Evolutionary conservation across 2,113 vertebrate genomes (phyloP), one percentile per base, ranked within the genome.

Genomic region (Catagonus wagneri): DNA sequence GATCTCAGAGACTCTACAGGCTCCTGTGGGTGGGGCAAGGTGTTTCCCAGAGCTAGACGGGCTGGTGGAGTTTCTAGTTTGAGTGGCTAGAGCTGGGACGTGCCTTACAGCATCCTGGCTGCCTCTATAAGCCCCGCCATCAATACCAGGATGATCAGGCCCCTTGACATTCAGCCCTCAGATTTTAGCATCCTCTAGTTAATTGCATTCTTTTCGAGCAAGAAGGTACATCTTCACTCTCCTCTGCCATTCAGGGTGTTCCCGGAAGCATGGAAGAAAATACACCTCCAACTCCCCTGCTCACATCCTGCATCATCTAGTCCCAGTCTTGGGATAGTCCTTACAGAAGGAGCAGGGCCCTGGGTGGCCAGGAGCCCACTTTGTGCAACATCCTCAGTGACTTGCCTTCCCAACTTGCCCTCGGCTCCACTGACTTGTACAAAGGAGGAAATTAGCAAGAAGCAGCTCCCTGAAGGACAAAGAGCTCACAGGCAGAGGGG

Each of bases 311-410:
- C 13, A 4, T 66, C 7, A 0, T 60, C 5, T 22, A 32, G 27
- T 9, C 20, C 0, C 1, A 60, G 23, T 13, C 50, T n/a, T 2
- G 16, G 66, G 12, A 52, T 6, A 2, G 2, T 60, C 75, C 61
- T 13, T 13, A 1, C 36, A 14, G 71, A 6, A 65, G 58, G 1
- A 7, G 23, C 5, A 10, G 39, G 39, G 32, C 34, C 11, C 3
- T 34, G 15, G 3, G 0, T 36, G 6, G 76, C 85, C 27, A 14
- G 56, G 3, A 19, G 50, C 15, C 60, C 23, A 0, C 36, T 36
- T n/a, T 16, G 34, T 9, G 3, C 52, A 22, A 1, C 0, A 22
- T 4, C 29, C 19, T 65, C 54, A 27, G 27, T 2, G 1, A 1
- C 36, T 10, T 52, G 50, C 76, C 50, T 50, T 6, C 61, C 50